Evolutionary conservation across 1,140 invertebrate genomes (phyloP), one percentile per base, ranked within the genome.

Genomic region (Gryllus bimaculatus): DNA sequence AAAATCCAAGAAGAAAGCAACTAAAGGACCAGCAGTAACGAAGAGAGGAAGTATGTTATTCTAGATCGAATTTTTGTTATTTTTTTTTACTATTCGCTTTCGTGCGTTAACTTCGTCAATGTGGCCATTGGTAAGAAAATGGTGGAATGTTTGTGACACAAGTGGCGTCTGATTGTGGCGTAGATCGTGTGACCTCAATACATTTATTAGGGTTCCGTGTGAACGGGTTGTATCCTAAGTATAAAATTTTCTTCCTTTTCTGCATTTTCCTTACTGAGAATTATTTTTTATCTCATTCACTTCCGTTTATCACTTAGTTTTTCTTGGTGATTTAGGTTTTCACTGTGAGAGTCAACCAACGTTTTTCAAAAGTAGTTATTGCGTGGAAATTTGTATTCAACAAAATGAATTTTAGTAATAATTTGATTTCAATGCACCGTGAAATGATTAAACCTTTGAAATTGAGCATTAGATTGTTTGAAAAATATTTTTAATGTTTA

Each of bases 41-140:
- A 79, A 79, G 20, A 48, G 79, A 66, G 75, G 47, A 54, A 79
- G 79, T 79, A 75, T 54, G 79, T 79, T 47, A 75, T 49, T 77
- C 48, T 26, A 76, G 18, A 20, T 48, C 8, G n/a, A 39, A 48
- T 6, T 49, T n/a, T 79, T 10, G 12, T 15, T 21, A 73, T 18
- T 7, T 74, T 73, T n/a, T 73, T 66, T 47, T 47, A 26, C 74
- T 54, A 47, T 12, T 3, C 74, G 74, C 21, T 49, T 8, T 47
- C 26, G 26, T 39, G 26, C 26, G 26, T 39, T 48, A 74, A 7
- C 74, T 76, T 26, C 12, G 74, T 76, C 21, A n/a, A 48, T 39
- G 78, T 26, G 47, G 47, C 21, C 13, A 26, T 76, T 13, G 18
- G 74, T 21, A 79, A 39, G 12, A 20, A 79, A 48, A 20, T 12